Evolutionary conservation across 2,797 vertebrate species (phyloP).

Genomic region (Micrastur ruficollis): DNA sequence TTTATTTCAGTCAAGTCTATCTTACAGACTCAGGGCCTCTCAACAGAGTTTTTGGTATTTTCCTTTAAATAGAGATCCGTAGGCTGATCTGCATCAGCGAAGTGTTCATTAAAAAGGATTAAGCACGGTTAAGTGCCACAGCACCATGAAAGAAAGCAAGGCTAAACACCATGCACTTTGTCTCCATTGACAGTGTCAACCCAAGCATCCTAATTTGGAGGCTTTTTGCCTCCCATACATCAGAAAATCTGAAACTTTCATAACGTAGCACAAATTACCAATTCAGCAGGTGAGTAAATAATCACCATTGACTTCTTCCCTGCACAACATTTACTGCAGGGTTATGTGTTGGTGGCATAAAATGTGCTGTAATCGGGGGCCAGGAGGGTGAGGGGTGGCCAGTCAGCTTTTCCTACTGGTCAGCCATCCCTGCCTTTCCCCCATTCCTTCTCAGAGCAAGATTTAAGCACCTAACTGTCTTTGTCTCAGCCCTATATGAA

Average conservation of each 20-base stretch:
- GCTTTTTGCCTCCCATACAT: background rate
- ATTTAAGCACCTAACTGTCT: background rate
- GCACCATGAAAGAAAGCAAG: background rate
- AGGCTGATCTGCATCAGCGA: slow-evolving; percentile 1
- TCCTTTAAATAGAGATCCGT: background rate
- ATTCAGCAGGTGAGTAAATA: background rate
- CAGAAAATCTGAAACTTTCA: background rate
- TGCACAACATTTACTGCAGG: background rate
- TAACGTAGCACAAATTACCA: background rate
- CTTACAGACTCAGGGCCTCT: background rate
- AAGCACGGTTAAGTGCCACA: background rate
- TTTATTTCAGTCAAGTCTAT: background rate
- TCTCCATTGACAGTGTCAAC: background rate
- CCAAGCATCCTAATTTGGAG: background rate
- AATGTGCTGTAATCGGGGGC: background rate
- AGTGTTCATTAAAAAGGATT: slow-evolving; percentile 40
- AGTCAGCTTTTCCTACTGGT: fast-evolving
- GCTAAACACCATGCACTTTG: background rate
- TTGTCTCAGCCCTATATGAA: background rate
- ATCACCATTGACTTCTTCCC: background rate
- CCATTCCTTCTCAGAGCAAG: background rate
- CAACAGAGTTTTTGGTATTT: background rate
- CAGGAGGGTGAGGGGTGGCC: background rate
- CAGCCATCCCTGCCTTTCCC: background rate
- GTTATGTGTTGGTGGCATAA: background rate